Percentiles rank a stretch among this genome's conserved stretches.
phyloP scores from a whole-genome alignment of 2,888 invertebrate genomes.

The Hipparchia sbordonii region DNA sequence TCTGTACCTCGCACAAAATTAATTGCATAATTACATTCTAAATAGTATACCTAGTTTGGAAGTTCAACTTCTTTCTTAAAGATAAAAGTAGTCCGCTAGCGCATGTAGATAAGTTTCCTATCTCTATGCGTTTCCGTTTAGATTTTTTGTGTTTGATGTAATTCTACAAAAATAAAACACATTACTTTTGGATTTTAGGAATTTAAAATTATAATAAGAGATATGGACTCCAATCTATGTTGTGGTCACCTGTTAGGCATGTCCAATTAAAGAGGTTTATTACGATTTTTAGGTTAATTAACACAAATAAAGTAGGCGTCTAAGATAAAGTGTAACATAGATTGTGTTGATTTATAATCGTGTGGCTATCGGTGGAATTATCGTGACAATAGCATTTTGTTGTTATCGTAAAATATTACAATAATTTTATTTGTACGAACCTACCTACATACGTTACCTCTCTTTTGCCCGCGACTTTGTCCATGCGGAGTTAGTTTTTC shows the following conservation, averaged over 20 bases:
- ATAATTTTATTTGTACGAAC: neutral
- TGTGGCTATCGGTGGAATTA: neutral
- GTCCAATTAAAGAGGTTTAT: slow-evolving; percentile 24
- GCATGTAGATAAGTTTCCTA: slow-evolving; percentile 7
- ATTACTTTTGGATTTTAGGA: slow-evolving; percentile 20
- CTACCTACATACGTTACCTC: neutral
- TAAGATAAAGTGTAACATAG: slow-evolving; percentile 9
- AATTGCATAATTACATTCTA: slow-evolving; percentile 5
- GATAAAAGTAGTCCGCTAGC: neutral
- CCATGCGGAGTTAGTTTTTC: neutral
- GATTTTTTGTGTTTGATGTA: neutral
- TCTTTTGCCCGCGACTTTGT: too few species aligned
- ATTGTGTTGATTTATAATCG: neutral
- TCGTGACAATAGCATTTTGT: slow-evolving; percentile 4
- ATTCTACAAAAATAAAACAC: slow-evolving; percentile 18
- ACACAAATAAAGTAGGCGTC: slow-evolving; percentile 9
- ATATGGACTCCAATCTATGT: neutral
- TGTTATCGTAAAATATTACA: slow-evolving; percentile 2
- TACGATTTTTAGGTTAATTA: slow-evolving; percentile 17
- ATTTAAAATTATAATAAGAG: slow-evolving; percentile 17
- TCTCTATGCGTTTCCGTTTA: slow-evolving; percentile 32
- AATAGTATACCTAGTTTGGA: neutral
- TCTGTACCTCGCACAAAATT: neutral
- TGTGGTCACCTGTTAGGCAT: slow-evolving; percentile 30
- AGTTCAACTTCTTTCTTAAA: slow-evolving; percentile 4